These are phyloP conservation scores for Zaprionus bogoriensis DNA, from an alignment of 2,888 invertebrate genomes.

Conservation along the genomic window DNA sequence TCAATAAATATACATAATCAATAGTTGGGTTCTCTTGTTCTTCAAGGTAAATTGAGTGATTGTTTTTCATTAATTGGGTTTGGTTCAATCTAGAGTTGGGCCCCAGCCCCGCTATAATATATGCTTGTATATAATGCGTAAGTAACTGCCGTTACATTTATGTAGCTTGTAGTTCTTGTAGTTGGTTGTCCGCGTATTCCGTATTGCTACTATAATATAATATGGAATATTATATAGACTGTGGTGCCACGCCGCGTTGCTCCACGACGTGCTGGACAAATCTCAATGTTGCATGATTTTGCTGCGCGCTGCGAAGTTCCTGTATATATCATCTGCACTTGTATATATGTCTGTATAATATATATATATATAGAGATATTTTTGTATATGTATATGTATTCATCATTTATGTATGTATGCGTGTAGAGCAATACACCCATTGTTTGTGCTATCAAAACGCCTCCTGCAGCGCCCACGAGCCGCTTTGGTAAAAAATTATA, in stretches of 20 bases:
- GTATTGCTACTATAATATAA: conserved; percentile 35
- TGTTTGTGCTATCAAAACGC: conserved; percentile 54
- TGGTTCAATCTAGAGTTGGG: conserved; percentile 58
- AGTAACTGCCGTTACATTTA: conserved; percentile 17
- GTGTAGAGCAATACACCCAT: conserved; percentile 48
- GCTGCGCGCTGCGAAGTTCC: conserved; percentile 36
- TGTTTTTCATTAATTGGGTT: conserved; percentile 71
- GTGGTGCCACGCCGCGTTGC: conserved; percentile 13
- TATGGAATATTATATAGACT: conserved; percentile 15
- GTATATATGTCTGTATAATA: conserved; percentile 43
- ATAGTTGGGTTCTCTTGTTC: conserved; percentile 18
- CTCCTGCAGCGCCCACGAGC: conserved; percentile 29
- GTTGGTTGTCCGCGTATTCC: conserved; percentile 30
- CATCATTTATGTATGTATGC: conserved; percentile 37
- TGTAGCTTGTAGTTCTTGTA: conserved; percentile 11
- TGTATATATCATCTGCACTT: conserved; percentile 3
- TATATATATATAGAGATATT: conserved; percentile 52
- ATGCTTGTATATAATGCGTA: background rate
- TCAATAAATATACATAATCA: conserved; percentile 53
- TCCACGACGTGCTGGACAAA: conserved; percentile 69
- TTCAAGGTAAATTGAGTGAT: conserved; percentile 77
- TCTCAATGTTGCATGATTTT: conserved; percentile 76
- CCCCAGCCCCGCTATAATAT: conserved; percentile 3
- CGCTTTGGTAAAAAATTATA: conserved; percentile 42
- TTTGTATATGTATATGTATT: conserved; percentile 51